Base-by-base conservation (phyloP, 2,888 invertebrate species). In the Andrena chrysosceles region DNA sequence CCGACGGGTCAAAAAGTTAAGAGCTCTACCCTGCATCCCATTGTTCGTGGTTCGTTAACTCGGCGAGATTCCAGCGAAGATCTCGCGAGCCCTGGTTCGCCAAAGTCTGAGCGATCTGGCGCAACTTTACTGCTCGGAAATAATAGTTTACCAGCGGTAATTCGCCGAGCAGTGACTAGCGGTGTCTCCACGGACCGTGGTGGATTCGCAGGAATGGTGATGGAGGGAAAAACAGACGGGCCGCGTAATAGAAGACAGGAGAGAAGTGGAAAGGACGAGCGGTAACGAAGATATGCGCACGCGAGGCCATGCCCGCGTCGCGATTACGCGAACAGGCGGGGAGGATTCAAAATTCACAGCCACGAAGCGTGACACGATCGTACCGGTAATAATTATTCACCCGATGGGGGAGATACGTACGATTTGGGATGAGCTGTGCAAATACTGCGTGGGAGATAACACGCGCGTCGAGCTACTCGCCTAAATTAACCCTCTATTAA, bases 401-500 rank as follows among this genome's bases (percentile, higher is more conserved):
- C 85, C 88, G 89, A 91, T 89, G 89, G 89, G 84, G 86, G 87
- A 86, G 88, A 90, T 89, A 88, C 86, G 88, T 86, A 89, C 87
- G 84, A 90, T 89, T 87, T 81, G 83, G 89, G 90, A 92, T 90
- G 91, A 91, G 92, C 92, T 92, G 91, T 83, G 89, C 91, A 93
- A 93, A 93, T 93, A 93, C 91, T 89, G 91, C 91, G 92, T 92
- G 91, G 91, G 91, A 92, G 93, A 93, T 93, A 93, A 92, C 92
- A 88, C 88, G 89, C 89, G 84, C 87, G 88, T 85, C 86, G 84
- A 78, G 85, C 87, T 86, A 85, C 90, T 87, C 89, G 91, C 89
- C 88, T 88, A 91, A 92, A 92, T 93, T 92, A 93, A 92, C 91
- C 92, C 91, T 91, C 91, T 89, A 90, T 92, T 92, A 92, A 93